Conservation (phyloP, 2,797 vertebrate species). For the Rhodeus uyekii region DNA sequence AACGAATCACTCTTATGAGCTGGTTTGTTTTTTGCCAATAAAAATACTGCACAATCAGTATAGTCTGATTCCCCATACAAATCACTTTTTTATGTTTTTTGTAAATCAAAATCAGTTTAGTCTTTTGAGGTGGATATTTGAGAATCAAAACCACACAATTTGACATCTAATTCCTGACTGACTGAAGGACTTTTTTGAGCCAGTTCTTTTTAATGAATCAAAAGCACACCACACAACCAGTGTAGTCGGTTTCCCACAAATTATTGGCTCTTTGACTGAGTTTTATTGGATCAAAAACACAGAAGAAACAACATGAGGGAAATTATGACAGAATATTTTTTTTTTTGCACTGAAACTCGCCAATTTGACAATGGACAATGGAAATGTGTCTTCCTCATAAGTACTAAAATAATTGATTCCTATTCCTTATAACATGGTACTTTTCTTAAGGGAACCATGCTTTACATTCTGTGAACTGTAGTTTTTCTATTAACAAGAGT, state of each 20-base stretch:
- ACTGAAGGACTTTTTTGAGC: not conserved
- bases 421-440: not conserved
- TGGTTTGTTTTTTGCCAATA: not conserved
- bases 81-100: not conserved
- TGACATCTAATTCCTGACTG: not conserved
- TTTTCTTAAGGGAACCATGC: not conserved
- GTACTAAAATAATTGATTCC: not conserved
- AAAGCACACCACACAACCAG: no score
- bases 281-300: not conserved
- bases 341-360: not conserved
- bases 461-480: not conserved
- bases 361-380: not conserved
- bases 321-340: not conserved
- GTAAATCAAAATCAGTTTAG: no score
- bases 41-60: not conserved
- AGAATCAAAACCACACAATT: not conserved
- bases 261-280: no score
- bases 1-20: not conserved
- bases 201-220: not conserved
- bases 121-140: not conserved
- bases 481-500: slow-evolving; percentile 5
- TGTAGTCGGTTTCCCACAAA: no score
- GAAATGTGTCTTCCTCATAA: not conserved
- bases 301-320: not conserved
- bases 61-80: not conserved